phyloP scores from a whole-genome alignment of 2,888 invertebrate species.

The Proisotoma minuta region DNA sequence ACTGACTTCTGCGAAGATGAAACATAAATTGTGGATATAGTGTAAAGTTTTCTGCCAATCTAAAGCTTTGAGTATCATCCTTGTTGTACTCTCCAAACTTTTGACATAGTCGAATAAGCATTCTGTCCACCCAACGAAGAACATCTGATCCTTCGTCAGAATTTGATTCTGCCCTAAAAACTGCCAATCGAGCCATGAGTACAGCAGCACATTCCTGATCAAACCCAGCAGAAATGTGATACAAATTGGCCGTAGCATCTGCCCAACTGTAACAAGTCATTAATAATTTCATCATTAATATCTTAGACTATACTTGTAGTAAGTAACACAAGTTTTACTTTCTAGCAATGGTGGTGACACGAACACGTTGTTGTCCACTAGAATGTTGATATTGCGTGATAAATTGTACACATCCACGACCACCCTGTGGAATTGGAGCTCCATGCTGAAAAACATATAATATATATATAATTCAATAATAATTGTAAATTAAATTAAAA shows the following conservation, averaged over 20 bases:
- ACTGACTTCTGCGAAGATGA: slow-evolving; percentile 94
- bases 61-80: slow-evolving; percentile 94
- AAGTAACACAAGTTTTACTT: slow-evolving; percentile 60
- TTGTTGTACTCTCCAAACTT: slow-evolving; percentile 98
- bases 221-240: slow-evolving; percentile 89
- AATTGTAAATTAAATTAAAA: not conserved
- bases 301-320: not conserved
- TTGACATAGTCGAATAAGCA: slow-evolving; percentile 96
- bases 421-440: slow-evolving; percentile 90
- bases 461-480: not conserved
- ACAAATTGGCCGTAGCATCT: slow-evolving; percentile 81
- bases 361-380: slow-evolving; percentile 85
- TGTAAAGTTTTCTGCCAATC: slow-evolving; percentile 92
- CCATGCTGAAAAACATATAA: slow-evolving; percentile 65
- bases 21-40: slow-evolving; percentile 99
- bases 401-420: slow-evolving; percentile 94
- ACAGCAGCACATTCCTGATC: slow-evolving; percentile 98
- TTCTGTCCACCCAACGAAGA: slow-evolving; percentile 95
- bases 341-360: slow-evolving; percentile 95
- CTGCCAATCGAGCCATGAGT: slow-evolving; percentile 92
- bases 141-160: slow-evolving; percentile 95
- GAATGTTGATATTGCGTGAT: slow-evolving; percentile 98
- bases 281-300: slow-evolving; percentile 12
- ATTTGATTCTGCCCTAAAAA: slow-evolving; percentile 84
- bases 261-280: slow-evolving; percentile 70